Evolutionary conservation across 64 coral and sea anemone species (phyloP).

Genomic region (Acropora yongei): DNA sequence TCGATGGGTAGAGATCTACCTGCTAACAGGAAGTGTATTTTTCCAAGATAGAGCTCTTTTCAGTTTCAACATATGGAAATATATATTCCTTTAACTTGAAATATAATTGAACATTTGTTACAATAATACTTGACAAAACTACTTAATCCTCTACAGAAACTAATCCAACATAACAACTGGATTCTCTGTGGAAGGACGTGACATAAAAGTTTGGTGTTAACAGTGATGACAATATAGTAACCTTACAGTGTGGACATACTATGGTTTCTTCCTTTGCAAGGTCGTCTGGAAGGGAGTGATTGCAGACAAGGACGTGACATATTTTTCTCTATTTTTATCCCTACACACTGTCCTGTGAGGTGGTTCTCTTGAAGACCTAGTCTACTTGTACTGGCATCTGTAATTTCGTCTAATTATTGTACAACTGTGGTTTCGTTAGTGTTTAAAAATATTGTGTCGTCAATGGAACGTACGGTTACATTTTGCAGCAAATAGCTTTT

Average conservation of each 20-base stretch:
- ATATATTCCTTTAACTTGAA: not conserved
- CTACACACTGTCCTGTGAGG: conserved; percentile 58
- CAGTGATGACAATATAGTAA: conserved; percentile 60
- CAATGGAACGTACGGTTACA: conserved; percentile 52
- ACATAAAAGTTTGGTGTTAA: conserved; percentile 69
- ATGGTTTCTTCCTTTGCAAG: conserved; percentile 61
- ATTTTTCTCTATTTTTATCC: conserved; percentile 60
- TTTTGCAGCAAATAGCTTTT: conserved; percentile 65
- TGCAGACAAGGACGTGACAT: conserved; percentile 60
- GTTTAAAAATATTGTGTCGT: conserved; percentile 70
- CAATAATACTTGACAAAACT: not conserved
- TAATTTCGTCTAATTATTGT: conserved; percentile 64
- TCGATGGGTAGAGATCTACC: too few relatives aligned
- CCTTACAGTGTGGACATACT: conserved; percentile 56
- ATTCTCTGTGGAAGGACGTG: conserved; percentile 17
- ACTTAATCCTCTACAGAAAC: not conserved
- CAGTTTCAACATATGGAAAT: too few relatives aligned
- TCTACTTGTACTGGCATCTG: conserved; percentile 61
- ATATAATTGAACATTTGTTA: not conserved
- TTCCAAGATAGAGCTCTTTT: too few relatives aligned
- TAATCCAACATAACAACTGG: not conserved
- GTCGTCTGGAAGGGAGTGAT: conserved; percentile 55
- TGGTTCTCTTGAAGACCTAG: conserved; percentile 62
- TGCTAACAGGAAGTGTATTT: too few relatives aligned
- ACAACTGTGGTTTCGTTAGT: conserved; percentile 66